Percentiles rank a stretch among this genome's conserved stretches.
phyloP scores from a whole-genome alignment of 1,140 invertebrate species.

The Caerostris extrusa region DNA sequence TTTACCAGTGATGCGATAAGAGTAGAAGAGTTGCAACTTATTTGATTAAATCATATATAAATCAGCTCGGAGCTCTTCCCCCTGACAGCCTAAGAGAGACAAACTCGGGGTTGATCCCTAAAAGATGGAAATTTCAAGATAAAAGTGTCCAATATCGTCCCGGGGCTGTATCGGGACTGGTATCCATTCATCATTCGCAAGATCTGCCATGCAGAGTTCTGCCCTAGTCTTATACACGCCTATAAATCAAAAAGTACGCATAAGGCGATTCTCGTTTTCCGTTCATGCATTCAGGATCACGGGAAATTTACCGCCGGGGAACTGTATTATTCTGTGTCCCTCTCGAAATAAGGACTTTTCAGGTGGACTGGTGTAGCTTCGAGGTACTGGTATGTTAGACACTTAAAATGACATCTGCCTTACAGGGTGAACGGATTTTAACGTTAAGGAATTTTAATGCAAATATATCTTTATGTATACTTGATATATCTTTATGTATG shows the following conservation, averaged over 20 bases:
- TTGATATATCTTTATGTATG: no score
- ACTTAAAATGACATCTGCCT: no score
- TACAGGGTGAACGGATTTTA: no score
- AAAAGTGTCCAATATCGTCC: conserved; percentile 63
- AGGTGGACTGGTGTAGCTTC: not conserved
- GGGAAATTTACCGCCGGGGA: conserved; percentile 5
- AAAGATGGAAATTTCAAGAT: conserved; percentile 62
- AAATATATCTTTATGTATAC: no score
- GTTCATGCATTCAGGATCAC: conserved; percentile 31
- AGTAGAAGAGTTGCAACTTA: not conserved
- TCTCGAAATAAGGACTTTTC: not conserved
- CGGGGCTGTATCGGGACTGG: conserved; percentile 20
- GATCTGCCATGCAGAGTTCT: not conserved
- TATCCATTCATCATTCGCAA: conserved; percentile 40
- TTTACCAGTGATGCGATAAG: not conserved
- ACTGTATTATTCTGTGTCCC: not conserved
- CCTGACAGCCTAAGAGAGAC: conserved; percentile 52
- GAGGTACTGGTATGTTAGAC: no score
- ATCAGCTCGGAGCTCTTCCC: conserved; percentile 1
- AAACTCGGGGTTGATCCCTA: conserved; percentile 24
- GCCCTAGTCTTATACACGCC: not conserved
- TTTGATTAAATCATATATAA: conserved; percentile 42
- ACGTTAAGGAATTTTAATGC: no score
- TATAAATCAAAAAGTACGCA: conserved; percentile 38
- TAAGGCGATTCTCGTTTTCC: not conserved